Evolutionary conservation across 1,140 invertebrate species (phyloP).

Genomic region (Achroia grisella): DNA sequence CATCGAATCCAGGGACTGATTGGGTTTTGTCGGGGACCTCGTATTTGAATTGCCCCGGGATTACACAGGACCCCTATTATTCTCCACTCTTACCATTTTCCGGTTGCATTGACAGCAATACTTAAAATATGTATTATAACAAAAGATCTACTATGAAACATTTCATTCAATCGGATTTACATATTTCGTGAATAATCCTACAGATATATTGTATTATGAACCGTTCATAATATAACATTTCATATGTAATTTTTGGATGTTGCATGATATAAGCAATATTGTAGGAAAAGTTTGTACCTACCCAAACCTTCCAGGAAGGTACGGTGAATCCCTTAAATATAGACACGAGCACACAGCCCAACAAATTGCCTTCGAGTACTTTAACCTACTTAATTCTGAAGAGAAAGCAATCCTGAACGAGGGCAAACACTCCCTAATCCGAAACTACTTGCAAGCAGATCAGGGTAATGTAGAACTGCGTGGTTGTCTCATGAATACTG

Average conservation of each 20-base stretch:
- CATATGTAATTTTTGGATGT: too few relatives aligned
- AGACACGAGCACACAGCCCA: constrained; percentile 3
- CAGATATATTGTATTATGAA: too few relatives aligned
- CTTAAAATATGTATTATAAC: constrained; percentile 3
- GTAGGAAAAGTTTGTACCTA: too few relatives aligned
- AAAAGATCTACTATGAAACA: too few relatives aligned
- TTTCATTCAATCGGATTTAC: too few relatives aligned
- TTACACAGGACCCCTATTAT: neutral
- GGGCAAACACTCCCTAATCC: constrained; percentile 37
- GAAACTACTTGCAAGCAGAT: constrained; percentile 50
- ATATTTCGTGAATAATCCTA: too few relatives aligned
- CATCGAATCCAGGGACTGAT: constrained; percentile 25
- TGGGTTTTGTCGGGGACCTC: constrained; percentile 15
- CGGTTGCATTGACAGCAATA: too few relatives aligned
- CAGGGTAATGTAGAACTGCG: constrained; percentile 39
- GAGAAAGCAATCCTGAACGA: constrained; percentile 27
- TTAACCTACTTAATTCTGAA: constrained; percentile 28
- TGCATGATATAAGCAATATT: too few relatives aligned
- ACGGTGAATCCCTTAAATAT: neutral
- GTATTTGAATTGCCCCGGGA: constrained; percentile 5
- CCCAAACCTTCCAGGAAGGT: neutral
- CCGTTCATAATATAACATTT: too few relatives aligned
- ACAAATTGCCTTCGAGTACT: constrained; percentile 24
- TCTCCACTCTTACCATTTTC: neutral
- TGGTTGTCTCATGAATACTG: constrained; percentile 51